Evolutionary conservation across 2,113 vertebrate species (phyloP), one percentile per base, ranked within the genome.

Genomic region (Physeter macrocephalus): DNA sequence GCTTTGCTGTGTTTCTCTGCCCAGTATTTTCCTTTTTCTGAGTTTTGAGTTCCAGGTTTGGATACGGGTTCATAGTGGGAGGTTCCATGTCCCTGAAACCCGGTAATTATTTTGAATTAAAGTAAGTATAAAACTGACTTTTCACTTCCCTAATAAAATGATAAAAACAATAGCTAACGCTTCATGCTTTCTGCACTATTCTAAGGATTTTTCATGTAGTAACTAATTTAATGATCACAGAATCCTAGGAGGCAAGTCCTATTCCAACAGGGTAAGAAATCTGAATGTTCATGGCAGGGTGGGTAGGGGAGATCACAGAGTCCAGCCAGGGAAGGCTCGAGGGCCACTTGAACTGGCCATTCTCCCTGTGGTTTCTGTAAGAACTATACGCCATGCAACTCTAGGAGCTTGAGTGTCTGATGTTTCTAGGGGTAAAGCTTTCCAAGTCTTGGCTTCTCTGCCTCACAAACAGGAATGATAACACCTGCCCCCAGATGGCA

Each of bases 31-130:
- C 8, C 43, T 78, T 3, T 82, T 54, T 85, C 67, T 49, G 21
- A 77, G 20, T 74, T 83, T 78, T 69, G 21, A 43, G 29, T 13
- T 81, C 54, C 54, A 74, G 34, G 23, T 94, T 88, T 91, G 75
- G 64, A 80, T 39, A 75, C 43, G 54, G 43, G 6, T 82, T 69
- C 54, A 36, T 20, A 69, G 57, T 12, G 80, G 46, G 72, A 64
- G 84, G 27, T 41, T 62, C n/a, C 13, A 6, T 27, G 41, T 67
- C 74, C 59, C 52, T 91, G 34, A 78, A 43, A 69, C 25, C 49
- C 74, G 34, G 61, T 23, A 10, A 69, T 62, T 91, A 80, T 69
- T 94, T 59, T 87, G 62, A 94, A 57, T 80, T 81, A 95, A 96
- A 25, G 41, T 67, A 52, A 25, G 49, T 54, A 20, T 66, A n/a